These are phyloP conservation scores for Drosophila punjabiensis DNA, from an alignment of 1,140 invertebrate genomes.

Conservation along the genomic window DNA sequence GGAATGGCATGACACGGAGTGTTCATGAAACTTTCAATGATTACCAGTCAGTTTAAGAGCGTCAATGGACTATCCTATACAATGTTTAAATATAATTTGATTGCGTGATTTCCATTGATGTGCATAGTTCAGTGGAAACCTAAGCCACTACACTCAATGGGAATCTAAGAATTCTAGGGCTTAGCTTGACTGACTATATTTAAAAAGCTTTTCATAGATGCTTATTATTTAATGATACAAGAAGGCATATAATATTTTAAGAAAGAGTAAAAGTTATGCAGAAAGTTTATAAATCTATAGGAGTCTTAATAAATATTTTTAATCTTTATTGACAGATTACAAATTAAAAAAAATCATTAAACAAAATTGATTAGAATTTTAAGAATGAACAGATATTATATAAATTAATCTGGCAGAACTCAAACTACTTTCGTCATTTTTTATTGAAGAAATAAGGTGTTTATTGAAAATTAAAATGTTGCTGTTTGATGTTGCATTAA, in stretches of 20 bases:
- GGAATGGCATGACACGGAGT: slow-evolving; percentile 1
- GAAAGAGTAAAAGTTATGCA: no score
- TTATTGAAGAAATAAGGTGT: no score
- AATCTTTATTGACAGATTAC: no score
- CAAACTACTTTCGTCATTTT: not conserved
- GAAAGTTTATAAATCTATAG: no score
- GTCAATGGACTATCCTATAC: not conserved
- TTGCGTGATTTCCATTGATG: not conserved
- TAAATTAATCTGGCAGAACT: not conserved
- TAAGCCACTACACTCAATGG: not conserved
- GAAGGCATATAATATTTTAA: no score
- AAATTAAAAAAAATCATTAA: not conserved
- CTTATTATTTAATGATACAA: not conserved
- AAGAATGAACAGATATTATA: not conserved
- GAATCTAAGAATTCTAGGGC: not conserved
- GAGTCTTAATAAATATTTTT: no score
- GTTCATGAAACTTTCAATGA: slow-evolving; percentile 6
- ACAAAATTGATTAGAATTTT: not conserved
- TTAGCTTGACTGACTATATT: not conserved
- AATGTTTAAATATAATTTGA: not conserved
- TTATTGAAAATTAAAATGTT: no score
- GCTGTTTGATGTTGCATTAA: no score
- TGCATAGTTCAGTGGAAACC: not conserved
- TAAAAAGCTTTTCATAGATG: not conserved
- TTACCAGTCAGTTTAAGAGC: not conserved